Conservation (phyloP, 2,797 vertebrate species). For the Myotis pilosus region DNA sequence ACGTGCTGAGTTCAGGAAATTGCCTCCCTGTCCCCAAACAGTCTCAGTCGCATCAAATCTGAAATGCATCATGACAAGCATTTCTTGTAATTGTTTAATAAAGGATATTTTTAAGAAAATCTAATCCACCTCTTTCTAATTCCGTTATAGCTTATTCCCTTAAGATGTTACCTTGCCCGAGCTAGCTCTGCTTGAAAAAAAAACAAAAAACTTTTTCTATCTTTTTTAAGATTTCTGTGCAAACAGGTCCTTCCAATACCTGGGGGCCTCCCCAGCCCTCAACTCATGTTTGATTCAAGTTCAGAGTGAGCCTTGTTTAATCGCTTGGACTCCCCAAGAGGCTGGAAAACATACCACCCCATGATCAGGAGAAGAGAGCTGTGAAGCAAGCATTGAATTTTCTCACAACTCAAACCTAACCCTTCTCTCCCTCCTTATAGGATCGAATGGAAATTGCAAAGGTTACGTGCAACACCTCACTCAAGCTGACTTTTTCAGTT, state of each 20-base stretch:
- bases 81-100: conserved; percentile 20
- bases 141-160: conserved; percentile 40
- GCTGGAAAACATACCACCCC: neutral
- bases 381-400: conserved; percentile 21
- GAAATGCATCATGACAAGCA: neutral
- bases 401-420: conserved; percentile 1
- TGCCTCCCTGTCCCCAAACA: neutral
- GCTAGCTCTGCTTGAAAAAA: neutral
- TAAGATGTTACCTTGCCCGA: conserved; percentile 28
- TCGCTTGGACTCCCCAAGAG: neutral
- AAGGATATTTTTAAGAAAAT: conserved; percentile 51
- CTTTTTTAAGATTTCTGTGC: conserved; percentile 34
- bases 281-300: conserved; percentile 33
- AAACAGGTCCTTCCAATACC: conserved; percentile 50
- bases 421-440: neutral
- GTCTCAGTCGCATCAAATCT: neutral
- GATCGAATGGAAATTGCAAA: conserved; percentile 42
- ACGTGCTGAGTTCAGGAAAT: neutral
- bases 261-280: neutral
- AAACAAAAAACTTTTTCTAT: neutral
- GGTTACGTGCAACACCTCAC: neutral
- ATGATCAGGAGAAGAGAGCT: neutral
- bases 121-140: conserved; percentile 54
- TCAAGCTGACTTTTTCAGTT: conserved; percentile 24
- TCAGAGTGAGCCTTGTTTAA: conserved; percentile 43